Evolutionary conservation across 2,797 vertebrate genomes (phyloP).

Genomic region (Pseudotriccus pelzelni): DNA sequence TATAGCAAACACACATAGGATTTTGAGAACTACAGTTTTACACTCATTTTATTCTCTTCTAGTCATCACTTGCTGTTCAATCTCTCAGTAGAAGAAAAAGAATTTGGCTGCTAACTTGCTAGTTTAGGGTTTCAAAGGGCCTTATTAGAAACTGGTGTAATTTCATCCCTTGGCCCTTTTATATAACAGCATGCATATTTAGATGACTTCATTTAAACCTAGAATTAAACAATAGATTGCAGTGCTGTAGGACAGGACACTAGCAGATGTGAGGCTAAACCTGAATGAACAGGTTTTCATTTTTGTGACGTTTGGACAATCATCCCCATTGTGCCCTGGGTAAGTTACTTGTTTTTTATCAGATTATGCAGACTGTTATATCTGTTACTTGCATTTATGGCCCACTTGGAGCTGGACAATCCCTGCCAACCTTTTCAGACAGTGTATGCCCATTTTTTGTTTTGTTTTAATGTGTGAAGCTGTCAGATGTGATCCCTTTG

Average conservation of each 20-base stretch:
- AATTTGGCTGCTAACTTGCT: slow-evolving; percentile 83
- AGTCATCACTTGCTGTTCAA: slow-evolving; percentile 81
- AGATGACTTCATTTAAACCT: slow-evolving; percentile 82
- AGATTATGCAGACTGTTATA: background rate
- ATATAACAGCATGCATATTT: slow-evolving; percentile 77
- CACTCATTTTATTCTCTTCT: slow-evolving; percentile 68
- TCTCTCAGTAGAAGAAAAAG: slow-evolving; percentile 83
- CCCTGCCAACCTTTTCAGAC: background rate
- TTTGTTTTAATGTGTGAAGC: background rate
- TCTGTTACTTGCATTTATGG: background rate
- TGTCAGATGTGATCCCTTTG: background rate
- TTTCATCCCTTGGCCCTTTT: slow-evolving; percentile 84
- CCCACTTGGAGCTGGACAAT: background rate
- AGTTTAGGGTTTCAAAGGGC: slow-evolving; percentile 87
- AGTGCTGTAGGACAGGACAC: slow-evolving; percentile 63
- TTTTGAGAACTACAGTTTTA: slow-evolving; percentile 1
- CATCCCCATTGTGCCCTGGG: background rate
- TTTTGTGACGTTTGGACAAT: background rate
- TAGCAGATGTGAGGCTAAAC: slow-evolving; percentile 53
- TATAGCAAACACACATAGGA: background rate
- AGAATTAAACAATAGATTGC: slow-evolving; percentile 83
- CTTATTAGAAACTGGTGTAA: slow-evolving; percentile 91
- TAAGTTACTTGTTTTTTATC: slow-evolving; percentile 23
- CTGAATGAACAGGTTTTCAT: background rate
- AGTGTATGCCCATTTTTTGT: background rate